phyloP scores from a whole-genome alignment of 2,113 vertebrate species.

The Microtus ochrogaster region DNA sequence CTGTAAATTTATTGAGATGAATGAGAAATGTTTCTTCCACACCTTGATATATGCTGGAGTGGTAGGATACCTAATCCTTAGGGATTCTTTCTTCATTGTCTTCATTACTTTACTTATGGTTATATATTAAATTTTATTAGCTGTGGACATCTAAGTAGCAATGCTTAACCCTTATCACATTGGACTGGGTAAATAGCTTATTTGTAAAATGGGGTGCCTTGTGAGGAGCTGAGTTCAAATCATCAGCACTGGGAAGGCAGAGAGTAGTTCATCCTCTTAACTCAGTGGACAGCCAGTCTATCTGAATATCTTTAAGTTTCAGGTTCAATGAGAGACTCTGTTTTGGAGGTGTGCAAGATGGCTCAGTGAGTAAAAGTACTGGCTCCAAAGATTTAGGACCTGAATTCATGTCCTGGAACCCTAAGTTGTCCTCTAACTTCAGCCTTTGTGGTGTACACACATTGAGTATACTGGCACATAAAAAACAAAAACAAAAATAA shows the following conservation, averaged over 20 bases:
- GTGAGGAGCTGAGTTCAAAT: neutral
- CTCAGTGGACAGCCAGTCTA: neutral
- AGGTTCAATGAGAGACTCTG: no score
- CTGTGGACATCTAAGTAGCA: neutral
- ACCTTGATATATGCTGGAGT: neutral
- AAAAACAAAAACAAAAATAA: neutral
- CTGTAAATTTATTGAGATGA: neutral
- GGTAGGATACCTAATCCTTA: neutral
- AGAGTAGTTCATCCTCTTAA: neutral
- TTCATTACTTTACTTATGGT: slow-evolving; percentile 37
- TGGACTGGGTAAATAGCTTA: neutral
- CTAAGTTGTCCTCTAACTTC: neutral
- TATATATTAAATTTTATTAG: neutral
- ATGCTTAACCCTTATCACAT: neutral
- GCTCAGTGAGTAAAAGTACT: neutral
- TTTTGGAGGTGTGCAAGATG: neutral
- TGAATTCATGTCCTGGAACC: neutral
- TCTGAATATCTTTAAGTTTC: neutral
- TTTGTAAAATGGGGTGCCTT: neutral
- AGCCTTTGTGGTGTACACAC: neutral
- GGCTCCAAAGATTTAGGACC: neutral
- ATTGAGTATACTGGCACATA: neutral
- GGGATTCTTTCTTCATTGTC: slow-evolving; percentile 33
- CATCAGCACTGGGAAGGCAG: neutral
- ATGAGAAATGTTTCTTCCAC: neutral